These are phyloP conservation scores for Menura novaehollandiae DNA, from an alignment of 2,113 vertebrate species.

Conservation along the genomic window DNA sequence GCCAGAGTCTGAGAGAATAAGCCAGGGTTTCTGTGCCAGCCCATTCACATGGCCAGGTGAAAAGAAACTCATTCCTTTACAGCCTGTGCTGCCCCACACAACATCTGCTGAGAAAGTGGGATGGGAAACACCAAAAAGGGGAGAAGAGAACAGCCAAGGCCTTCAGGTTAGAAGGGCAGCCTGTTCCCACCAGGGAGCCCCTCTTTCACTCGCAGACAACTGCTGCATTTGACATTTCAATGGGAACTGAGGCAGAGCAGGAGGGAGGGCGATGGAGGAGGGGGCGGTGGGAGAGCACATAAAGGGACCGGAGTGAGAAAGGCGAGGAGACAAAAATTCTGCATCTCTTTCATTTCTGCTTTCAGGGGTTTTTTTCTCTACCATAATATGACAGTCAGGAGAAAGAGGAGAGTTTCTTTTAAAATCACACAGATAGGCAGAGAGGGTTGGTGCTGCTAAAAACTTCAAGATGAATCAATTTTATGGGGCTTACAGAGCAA, in stretches of 20 bases:
- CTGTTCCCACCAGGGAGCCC: conserved; percentile 85
- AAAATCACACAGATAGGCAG: background rate
- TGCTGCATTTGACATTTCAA: conserved; percentile 81
- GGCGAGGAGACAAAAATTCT: conserved; percentile 51
- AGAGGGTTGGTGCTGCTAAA: background rate
- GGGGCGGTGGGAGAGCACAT: background rate
- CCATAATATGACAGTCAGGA: conserved; percentile 34
- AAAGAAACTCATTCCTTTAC: conserved; percentile 43
- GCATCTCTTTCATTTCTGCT: conserved; percentile 58
- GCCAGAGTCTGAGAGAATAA: background rate
- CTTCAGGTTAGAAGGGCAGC: conserved; percentile 84
- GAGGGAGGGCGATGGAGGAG: conserved; percentile 5
- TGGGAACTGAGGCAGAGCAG: conserved; percentile 64
- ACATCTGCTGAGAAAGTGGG: conserved; percentile 68
- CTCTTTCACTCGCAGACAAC: conserved; percentile 80
- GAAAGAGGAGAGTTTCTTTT: conserved; percentile 10
- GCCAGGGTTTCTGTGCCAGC: background rate
- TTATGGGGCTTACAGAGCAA: background rate
- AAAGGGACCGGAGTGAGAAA: conserved; percentile 8
- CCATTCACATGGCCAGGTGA: conserved; percentile 67
- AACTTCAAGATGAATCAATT: conserved; percentile 5
- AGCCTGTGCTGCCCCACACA: conserved; percentile 39
- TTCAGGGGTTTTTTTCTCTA: background rate
- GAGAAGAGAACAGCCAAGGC: conserved; percentile 61
- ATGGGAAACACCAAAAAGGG: conserved; percentile 60